Evolutionary conservation across 2,113 vertebrate genomes (phyloP).

Genomic region (Psophia crepitans): DNA sequence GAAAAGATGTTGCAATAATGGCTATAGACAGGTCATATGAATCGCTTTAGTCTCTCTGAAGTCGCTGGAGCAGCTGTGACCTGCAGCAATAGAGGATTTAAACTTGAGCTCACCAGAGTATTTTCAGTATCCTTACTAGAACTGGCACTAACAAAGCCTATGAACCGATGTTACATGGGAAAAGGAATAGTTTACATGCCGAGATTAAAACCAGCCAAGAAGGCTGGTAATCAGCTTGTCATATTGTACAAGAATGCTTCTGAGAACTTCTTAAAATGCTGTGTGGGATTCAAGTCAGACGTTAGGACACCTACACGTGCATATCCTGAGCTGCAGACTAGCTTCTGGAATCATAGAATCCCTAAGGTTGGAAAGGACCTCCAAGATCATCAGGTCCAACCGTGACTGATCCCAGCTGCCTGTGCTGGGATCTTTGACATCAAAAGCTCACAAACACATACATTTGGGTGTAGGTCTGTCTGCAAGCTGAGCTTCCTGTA

Average conservation of each 20-base stretch:
- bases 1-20: background rate
- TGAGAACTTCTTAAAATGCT: background rate
- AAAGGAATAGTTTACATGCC: background rate
- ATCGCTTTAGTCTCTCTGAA: background rate
- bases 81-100: background rate
- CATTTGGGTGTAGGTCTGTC: fast-evolving
- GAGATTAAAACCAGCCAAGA: background rate
- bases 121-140: background rate
- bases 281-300: background rate
- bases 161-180: background rate
- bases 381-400: too few species aligned
- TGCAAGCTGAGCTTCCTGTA: background rate
- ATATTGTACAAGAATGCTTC: background rate
- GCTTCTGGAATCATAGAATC: too few species aligned
- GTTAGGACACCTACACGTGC: background rate
- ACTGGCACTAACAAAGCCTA: background rate
- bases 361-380: too few species aligned
- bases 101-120: background rate
- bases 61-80: background rate
- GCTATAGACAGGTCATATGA: background rate
- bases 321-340: background rate
- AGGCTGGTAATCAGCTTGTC: background rate
- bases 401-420: background rate
- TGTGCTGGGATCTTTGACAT: background rate
- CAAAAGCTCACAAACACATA: fast-evolving